phyloP scores from a whole-genome alignment of 2,888 invertebrate species.

The Ennomos erosarius region DNA sequence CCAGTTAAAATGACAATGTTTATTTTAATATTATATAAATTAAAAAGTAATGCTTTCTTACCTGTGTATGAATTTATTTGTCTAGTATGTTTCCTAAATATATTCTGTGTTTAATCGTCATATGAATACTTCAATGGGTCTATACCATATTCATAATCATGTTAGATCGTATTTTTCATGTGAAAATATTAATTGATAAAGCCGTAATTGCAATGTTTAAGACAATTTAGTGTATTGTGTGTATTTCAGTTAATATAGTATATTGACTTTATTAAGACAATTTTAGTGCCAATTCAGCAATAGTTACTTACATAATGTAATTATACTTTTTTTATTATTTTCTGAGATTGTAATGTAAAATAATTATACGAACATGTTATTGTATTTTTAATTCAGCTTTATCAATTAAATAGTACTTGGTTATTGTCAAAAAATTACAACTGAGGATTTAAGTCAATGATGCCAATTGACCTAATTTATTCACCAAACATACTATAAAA shows the following conservation, averaged over 20 bases:
- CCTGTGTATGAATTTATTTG: slow-evolving; percentile 26
- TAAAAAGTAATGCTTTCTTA: slow-evolving; percentile 38
- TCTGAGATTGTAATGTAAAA: too few relatives aligned
- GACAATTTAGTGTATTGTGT: too few relatives aligned
- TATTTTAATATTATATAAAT: slow-evolving; percentile 32
- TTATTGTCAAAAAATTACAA: too few relatives aligned
- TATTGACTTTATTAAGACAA: too few relatives aligned
- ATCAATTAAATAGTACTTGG: slow-evolving; percentile 9
- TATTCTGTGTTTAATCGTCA: slow-evolving; percentile 28
- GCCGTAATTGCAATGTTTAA: slow-evolving; percentile 11
- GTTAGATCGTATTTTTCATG: slow-evolving; percentile 49
- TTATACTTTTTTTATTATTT: too few relatives aligned
- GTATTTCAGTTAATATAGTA: too few relatives aligned
- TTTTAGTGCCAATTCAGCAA: too few relatives aligned
- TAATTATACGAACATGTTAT: too few relatives aligned
- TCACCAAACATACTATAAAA: too few relatives aligned
- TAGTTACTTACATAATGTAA: too few relatives aligned
- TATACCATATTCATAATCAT: slow-evolving; percentile 57
- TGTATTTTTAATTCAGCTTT: slow-evolving; percentile 18
- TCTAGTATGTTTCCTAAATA: slow-evolving; percentile 13
- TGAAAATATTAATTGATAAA: slow-evolving; percentile 36
- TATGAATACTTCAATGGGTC: slow-evolving; percentile 44
- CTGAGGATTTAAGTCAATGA: too few relatives aligned
- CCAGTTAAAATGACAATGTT: slow-evolving; percentile 35
- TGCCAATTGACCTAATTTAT: too few relatives aligned